phyloP scores from a whole-genome alignment of 2,113 vertebrate genomes.

The Cervus canadensis region DNA sequence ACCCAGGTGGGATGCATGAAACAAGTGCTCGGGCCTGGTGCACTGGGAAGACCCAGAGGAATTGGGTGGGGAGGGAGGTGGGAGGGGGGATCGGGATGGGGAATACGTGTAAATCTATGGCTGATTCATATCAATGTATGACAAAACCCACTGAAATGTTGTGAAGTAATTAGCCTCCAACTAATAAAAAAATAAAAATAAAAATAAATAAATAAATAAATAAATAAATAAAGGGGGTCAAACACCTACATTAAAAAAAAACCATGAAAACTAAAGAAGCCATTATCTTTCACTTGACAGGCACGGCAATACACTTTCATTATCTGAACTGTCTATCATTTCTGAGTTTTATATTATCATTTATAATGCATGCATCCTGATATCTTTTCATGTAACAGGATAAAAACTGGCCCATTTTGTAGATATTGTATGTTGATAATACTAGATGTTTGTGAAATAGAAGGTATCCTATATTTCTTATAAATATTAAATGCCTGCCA shows the following conservation, averaged over 20 bases:
- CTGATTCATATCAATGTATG: no score
- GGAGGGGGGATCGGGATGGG: no score
- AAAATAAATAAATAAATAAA: no score
- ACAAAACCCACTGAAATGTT: no score
- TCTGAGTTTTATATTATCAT: neutral
- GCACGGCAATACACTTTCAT: neutral
- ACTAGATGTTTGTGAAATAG: neutral
- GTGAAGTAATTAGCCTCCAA: no score
- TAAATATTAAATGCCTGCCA: neutral
- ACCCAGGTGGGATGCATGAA: no score
- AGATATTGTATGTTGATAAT: neutral
- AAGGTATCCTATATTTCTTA: neutral
- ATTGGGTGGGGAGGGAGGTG: no score
- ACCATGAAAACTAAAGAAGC: neutral
- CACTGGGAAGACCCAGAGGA: no score
- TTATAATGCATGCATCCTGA: neutral
- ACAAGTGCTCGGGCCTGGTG: no score
- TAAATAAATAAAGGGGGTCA: no score
- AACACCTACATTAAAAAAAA: neutral
- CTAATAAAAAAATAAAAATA: no score
- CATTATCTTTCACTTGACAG: neutral
- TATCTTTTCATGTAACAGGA: neutral
- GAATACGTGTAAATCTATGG: no score
- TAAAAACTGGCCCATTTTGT: neutral
- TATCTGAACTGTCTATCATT: neutral